Evolutionary conservation across 2,888 invertebrate genomes (phyloP).

Genomic region (Mimumesa dahlbomi): DNA sequence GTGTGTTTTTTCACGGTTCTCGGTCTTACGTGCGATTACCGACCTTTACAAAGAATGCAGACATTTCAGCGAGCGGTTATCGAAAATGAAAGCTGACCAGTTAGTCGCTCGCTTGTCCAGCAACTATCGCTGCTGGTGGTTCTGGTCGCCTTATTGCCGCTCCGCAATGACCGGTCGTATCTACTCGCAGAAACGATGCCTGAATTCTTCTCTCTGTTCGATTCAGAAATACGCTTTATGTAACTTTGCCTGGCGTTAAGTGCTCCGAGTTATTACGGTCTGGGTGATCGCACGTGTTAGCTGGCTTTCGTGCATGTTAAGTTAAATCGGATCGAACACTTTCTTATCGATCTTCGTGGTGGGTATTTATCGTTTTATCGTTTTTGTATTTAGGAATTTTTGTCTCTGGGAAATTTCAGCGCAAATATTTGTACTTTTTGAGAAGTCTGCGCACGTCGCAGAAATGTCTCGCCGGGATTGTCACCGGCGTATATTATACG

Average conservation of each 20-base stretch:
- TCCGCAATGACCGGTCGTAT: slow-evolving; percentile 7
- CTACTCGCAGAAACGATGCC: slow-evolving; percentile 20
- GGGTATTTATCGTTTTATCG: no score
- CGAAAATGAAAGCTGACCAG: slow-evolving; percentile 62
- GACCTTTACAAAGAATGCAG: slow-evolving; percentile 55
- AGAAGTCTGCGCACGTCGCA: no score
- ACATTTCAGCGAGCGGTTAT: slow-evolving; percentile 52
- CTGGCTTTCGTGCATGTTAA: no score
- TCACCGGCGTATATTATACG: slow-evolving; percentile 14
- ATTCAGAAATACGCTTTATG: slow-evolving; percentile 38
- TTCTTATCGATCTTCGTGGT: no score
- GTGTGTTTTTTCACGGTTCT: slow-evolving; percentile 8
- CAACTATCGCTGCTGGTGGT: slow-evolving; percentile 54
- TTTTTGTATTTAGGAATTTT: no score
- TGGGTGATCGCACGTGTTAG: no score
- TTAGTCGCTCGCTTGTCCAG: slow-evolving; percentile 35
- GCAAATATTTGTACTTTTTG: no score
- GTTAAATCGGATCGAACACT: no score
- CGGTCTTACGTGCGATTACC: slow-evolving; percentile 37
- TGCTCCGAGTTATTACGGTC: no score
- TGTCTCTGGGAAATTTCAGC: no score
- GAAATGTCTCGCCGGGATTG: slow-evolving; percentile 19
- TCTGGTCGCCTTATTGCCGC: slow-evolving; percentile 43
- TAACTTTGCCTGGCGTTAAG: slow-evolving; percentile 10
- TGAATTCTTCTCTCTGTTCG: slow-evolving; percentile 38